These are phyloP conservation scores for Poeciliopsis gracilis DNA, from an alignment of 2,797 vertebrate species.

Conservation along the genomic window DNA sequence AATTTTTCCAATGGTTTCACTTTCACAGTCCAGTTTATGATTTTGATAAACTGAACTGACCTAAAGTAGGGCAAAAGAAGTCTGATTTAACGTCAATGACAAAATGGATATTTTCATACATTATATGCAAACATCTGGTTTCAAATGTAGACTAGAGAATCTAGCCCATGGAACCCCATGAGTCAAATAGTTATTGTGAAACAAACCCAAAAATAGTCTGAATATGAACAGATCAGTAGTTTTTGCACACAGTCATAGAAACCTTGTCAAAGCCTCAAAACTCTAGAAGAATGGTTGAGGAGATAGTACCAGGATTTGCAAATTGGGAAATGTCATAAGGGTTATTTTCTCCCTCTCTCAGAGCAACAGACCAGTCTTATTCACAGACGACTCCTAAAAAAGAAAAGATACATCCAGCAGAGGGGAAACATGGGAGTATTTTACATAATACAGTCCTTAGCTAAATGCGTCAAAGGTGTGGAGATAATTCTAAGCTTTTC, in stretches of 20 bases:
- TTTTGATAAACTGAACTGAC: not conserved
- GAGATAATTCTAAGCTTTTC: not conserved
- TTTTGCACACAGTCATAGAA: not conserved
- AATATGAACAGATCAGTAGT: not conserved
- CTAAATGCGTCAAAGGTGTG: conserved; percentile 7
- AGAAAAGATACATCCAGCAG: not conserved
- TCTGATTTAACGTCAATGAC: not conserved
- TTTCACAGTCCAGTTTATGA: too few species aligned
- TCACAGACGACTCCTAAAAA: not conserved
- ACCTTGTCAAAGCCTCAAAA: not conserved
- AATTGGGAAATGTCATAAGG: not conserved
- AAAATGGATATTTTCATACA: not conserved
- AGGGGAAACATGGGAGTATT: not conserved
- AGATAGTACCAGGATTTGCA: not conserved
- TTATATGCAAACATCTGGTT: not conserved
- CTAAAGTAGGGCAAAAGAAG: not conserved
- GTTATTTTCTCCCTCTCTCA: not conserved
- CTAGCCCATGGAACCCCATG: not conserved
- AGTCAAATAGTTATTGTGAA: not conserved
- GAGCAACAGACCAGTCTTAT: not conserved
- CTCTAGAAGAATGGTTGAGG: not conserved
- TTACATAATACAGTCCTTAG: not conserved
- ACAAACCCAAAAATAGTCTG: not conserved
- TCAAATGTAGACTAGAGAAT: not conserved
- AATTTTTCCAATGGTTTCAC: too few species aligned